Base-by-base conservation (phyloP, 2,113 vertebrate genomes). In the Carollia perspicillata region DNA sequence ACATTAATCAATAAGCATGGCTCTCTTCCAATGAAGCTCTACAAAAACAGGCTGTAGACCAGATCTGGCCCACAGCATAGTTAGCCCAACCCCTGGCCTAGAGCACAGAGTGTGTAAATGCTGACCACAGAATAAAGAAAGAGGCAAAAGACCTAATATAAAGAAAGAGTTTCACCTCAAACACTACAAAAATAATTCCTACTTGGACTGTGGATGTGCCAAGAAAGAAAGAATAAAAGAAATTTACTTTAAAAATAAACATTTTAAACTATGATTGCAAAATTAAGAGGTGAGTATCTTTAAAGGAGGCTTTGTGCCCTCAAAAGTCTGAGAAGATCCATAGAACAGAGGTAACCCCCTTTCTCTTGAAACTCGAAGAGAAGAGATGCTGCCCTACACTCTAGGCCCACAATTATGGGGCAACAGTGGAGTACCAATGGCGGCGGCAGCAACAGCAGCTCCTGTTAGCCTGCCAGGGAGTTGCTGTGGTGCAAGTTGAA, bases 401-500 rank as follows among this genome's bases (percentile, higher is more conserved):
- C n/a, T 33, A 58, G 4, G 14, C n/a, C n/a, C 78, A 49, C 78
- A 80, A 63, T 16, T n/a, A 33, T 53, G 13, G 11, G 7, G 51
- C 22, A 8, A 6, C 0, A 20, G 2, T 4, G 0, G 7, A 37
- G 10, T 3, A 30, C 6, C 66, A 63, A 68, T 5, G n/a, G 30
- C 3, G n/a, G 30, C 3, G 23, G 40, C 23, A 74, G 23, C 28
- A 55, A 8, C 53, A 22, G 53, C 40, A 35, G 10, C 28, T 35
- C 20, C 68, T 55, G 3, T 17, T 23, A 16, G 11, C 30, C 28
- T 47, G 42, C 35, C 42, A 13, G 69, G 63, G 63, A 72, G 47
- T 16, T 77, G 11, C 58, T 26, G 5, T 28, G 20, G 7, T 33
- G 11, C n/a, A 66, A 16, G 10, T 30, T 2, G 30, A 85, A 71